These are phyloP conservation scores for Mastigias papua DNA, from an alignment of 30 jellyfish, hydroid and myxozoan genomes.

Conservation along the genomic window DNA sequence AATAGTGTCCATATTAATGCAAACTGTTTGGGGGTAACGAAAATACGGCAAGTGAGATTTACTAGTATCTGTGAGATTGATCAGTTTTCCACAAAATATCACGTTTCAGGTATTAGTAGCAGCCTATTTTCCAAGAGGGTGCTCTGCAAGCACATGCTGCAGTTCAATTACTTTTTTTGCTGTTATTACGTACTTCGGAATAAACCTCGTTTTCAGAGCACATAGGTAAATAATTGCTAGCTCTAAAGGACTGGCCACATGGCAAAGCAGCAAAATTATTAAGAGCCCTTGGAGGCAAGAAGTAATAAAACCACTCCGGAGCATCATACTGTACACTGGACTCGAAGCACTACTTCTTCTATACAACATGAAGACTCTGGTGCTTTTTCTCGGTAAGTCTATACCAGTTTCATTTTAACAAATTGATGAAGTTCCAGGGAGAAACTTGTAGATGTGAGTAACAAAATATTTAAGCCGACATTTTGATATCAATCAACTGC, in stretches of 20 bases:
- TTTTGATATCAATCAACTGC: no score
- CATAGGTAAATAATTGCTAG: neutral
- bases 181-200: neutral
- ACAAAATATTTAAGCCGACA: no score
- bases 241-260: neutral
- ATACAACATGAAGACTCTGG: conserved; percentile 9
- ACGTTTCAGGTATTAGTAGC: no score
- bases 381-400: conserved; percentile 1
- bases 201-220: neutral
- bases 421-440: no score
- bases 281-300: neutral
- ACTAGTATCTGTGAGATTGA: no score
- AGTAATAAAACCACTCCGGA: neutral
- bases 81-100: neutral
- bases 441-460: no score
- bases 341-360: neutral
- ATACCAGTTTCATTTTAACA: neutral
- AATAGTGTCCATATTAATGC: no score
- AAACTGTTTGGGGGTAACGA: no score
- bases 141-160: neutral
- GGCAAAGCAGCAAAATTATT: neutral
- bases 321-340: neutral
- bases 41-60: no score
- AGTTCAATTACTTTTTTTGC: neutral
- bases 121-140: neutral